phyloP scores from a whole-genome alignment of 2,888 invertebrate species.

The Parnassius glacialis region DNA sequence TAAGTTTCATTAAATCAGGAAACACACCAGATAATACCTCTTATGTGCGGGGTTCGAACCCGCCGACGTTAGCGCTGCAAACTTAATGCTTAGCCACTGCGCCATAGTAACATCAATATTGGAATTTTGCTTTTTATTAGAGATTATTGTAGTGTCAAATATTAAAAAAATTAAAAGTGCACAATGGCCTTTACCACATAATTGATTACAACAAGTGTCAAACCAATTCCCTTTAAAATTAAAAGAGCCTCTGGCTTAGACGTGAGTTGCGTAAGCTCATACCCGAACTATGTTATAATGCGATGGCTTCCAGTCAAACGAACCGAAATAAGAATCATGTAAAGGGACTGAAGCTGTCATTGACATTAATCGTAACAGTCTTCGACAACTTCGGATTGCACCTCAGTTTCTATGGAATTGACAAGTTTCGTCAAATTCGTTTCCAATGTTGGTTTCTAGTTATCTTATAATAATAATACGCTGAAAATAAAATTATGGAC shows the following conservation, averaged over 20 bases:
- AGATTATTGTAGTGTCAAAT: no score
- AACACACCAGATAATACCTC: no score
- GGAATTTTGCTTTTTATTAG: no score
- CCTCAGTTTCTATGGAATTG: constrained; percentile 39
- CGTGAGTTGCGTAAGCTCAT: constrained; percentile 17
- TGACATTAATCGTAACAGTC: constrained; percentile 56
- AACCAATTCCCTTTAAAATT: no score
- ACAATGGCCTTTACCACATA: no score
- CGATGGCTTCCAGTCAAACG: constrained; percentile 46
- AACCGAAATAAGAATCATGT: constrained; percentile 45
- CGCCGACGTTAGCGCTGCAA: no score
- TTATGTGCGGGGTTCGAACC: no score
- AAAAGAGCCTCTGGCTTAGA: not conserved
- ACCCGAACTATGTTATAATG: constrained; percentile 25
- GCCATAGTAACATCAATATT: no score
- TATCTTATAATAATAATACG: not conserved
- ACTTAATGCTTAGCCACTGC: no score
- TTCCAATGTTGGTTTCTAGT: constrained; percentile 35
- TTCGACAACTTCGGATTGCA: constrained; percentile 53
- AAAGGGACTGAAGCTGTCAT: constrained; percentile 55
- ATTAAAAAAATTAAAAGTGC: no score
- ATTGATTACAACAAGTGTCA: no score
- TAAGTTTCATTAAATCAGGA: no score
- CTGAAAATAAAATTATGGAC: not conserved
- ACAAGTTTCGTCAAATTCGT: constrained; percentile 30